Evolutionary conservation across 2,113 vertebrate genomes (phyloP).

Genomic region (Antechinus stuartii): DNA sequence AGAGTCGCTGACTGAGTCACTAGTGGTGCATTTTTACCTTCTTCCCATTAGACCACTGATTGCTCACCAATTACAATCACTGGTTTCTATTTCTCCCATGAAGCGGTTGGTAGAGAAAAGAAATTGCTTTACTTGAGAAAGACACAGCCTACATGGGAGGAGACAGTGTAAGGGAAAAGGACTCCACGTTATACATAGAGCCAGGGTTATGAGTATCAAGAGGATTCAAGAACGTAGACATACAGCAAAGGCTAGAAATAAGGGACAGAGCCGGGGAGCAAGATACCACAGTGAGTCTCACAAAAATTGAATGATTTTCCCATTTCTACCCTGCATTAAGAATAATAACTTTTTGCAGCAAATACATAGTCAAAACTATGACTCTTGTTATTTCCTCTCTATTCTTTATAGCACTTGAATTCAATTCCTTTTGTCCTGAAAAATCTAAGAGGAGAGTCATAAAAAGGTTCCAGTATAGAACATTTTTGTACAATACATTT

Average conservation of each 20-base stretch:
- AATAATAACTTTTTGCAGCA: neutral
- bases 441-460: neutral
- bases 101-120: neutral
- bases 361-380: neutral
- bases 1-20: neutral
- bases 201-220: neutral
- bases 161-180: neutral
- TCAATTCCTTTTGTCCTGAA: neutral
- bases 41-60: neutral
- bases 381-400: neutral
- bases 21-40: neutral
- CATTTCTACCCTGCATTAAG: constrained; percentile 13
- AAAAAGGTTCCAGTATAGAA: neutral
- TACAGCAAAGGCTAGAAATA: neutral
- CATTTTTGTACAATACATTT: neutral
- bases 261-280: neutral
- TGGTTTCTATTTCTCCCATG: neutral
- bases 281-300: neutral
- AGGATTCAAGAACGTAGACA: neutral
- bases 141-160: neutral
- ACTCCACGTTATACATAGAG: neutral
- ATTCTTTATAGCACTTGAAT: neutral
- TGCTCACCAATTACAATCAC: neutral
- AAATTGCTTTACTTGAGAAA: neutral
- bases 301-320: neutral